phyloP scores from a whole-genome alignment of 64 coral and sea anemone species.

The Catalaphyllia jardinei region DNA sequence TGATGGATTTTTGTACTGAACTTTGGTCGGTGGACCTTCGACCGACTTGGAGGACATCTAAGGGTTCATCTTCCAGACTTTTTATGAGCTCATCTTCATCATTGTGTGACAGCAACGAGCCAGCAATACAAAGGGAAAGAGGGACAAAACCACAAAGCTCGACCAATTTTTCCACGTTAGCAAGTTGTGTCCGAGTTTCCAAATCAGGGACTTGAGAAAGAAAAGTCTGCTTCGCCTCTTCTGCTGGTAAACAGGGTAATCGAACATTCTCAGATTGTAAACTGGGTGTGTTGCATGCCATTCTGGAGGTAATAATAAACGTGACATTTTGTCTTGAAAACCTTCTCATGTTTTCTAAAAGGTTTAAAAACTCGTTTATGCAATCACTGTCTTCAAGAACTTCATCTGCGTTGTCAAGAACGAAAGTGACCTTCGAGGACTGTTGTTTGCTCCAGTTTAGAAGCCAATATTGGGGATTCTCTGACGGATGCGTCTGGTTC shows the following conservation, averaged over 20 bases:
- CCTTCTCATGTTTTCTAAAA: too few species aligned
- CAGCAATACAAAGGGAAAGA: constrained; percentile 45
- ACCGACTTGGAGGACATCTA: background rate
- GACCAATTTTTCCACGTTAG: background rate
- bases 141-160: constrained; percentile 40
- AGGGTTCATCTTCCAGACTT: constrained; percentile 7
- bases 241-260: background rate
- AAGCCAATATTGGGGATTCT: constrained; percentile 28
- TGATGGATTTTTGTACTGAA: constrained; percentile 9
- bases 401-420: constrained; percentile 3
- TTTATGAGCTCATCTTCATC: constrained; percentile 2
- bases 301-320: too few species aligned
- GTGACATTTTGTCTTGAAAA: too few species aligned
- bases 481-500: constrained; percentile 13
- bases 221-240: background rate
- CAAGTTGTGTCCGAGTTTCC: background rate
- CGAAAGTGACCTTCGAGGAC: background rate
- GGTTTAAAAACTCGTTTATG: background rate
- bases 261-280: background rate
- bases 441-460: constrained; percentile 40
- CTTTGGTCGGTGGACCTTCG: background rate
- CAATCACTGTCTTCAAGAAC: background rate
- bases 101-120: constrained; percentile 33
- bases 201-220: background rate
- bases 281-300: too few species aligned